Conservation (phyloP, 2,797 vertebrate genomes). For the Centropyge bicolor region DNA sequence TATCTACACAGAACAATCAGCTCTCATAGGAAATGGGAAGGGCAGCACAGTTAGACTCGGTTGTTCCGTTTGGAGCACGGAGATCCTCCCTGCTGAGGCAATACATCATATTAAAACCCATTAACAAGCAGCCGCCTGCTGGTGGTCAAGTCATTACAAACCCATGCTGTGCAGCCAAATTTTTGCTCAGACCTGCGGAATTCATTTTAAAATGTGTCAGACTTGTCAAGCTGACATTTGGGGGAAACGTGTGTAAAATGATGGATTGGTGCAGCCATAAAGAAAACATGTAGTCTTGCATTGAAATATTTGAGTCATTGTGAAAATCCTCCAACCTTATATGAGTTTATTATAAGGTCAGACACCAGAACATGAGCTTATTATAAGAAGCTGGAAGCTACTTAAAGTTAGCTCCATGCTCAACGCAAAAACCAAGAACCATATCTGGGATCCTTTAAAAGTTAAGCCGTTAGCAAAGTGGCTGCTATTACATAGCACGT, state of each 20-base stretch:
- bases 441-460: too few species aligned
- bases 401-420: too few species aligned
- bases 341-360: not conserved
- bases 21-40: slow-evolving; percentile 36
- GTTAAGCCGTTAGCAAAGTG: too few species aligned
- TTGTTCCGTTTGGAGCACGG: slow-evolving; percentile 17
- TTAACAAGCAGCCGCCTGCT: slow-evolving; percentile 37
- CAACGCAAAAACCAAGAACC: too few species aligned
- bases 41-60: slow-evolving; percentile 41
- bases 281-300: not conserved
- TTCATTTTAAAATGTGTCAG: slow-evolving; percentile 2
- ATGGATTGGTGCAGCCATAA: not conserved
- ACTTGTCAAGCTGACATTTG: not conserved
- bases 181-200: slow-evolving; percentile 30
- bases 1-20: slow-evolving; percentile 11
- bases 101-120: slow-evolving; percentile 40
- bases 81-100: slow-evolving; percentile 40
- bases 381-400: too few species aligned
- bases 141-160: slow-evolving; percentile 29
- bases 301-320: not conserved
- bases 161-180: slow-evolving; percentile 40
- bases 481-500: too few species aligned
- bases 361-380: too few species aligned
- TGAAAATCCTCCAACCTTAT: not conserved
- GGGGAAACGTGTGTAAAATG: slow-evolving; percentile 9